phyloP scores from a whole-genome alignment of 2,797 vertebrate genomes.

The Myripristis murdjan region DNA sequence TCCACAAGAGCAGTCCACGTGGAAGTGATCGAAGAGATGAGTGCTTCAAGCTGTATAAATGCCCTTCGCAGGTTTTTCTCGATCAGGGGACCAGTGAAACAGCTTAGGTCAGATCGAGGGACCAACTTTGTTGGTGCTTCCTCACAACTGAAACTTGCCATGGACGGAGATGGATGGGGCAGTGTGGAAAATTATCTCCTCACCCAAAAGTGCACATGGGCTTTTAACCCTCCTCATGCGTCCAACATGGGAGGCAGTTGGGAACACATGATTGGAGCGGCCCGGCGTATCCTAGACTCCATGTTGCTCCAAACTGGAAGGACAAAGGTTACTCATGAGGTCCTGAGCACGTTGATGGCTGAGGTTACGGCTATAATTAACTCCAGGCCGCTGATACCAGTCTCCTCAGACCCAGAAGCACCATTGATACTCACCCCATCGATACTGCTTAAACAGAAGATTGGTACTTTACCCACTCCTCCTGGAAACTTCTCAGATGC shows the following conservation, averaged over 20 bases:
- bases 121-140: background rate
- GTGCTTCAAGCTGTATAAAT: background rate
- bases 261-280: constrained; percentile 10
- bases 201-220: background rate
- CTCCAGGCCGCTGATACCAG: background rate
- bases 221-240: constrained; percentile 6
- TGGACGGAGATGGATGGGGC: background rate
- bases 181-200: background rate
- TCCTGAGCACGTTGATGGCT: background rate
- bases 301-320: background rate
- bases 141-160: background rate
- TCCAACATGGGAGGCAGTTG: constrained; percentile 8
- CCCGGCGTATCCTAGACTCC: background rate
- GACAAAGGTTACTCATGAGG: background rate
- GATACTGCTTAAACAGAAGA: background rate
- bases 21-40: background rate
- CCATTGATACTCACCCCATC: background rate
- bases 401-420: background rate
- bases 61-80: background rate
- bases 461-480: background rate
- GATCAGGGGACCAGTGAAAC: background rate
- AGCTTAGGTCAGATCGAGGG: background rate
- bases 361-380: constrained; percentile 8
- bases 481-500: background rate
- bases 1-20: background rate